phyloP scores from a whole-genome alignment of 2,797 vertebrate species.

The Lagodon rhomboides region DNA sequence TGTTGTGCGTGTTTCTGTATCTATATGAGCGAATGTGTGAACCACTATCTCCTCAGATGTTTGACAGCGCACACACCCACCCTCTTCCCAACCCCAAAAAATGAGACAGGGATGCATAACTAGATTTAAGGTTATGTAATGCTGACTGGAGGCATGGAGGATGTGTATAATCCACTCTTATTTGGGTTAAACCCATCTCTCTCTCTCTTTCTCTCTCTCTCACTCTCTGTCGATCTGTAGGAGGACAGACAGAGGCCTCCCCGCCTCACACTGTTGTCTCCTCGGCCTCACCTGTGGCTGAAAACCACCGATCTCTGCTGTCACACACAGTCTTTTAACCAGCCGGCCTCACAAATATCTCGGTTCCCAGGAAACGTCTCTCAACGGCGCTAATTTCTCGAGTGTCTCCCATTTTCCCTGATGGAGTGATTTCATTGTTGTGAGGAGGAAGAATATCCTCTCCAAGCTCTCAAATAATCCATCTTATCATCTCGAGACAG shows the following conservation, averaged over 20 bases:
- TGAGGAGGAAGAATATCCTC: slow-evolving; percentile 35
- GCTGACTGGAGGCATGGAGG: slow-evolving; percentile 75
- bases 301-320: slow-evolving; percentile 42
- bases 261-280: slow-evolving; percentile 57
- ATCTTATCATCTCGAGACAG: slow-evolving; percentile 21
- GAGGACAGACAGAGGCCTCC: slow-evolving; percentile 65
- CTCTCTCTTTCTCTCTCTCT: slow-evolving; percentile 33
- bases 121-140: slow-evolving; percentile 87
- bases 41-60: slow-evolving; percentile 61
- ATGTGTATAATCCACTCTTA: slow-evolving; percentile 83
- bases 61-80: slow-evolving; percentile 37
- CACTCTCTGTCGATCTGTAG: slow-evolving; percentile 49
- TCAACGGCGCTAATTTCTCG: slow-evolving; percentile 14
- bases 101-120: slow-evolving; percentile 81
- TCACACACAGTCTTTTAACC: slow-evolving; percentile 58
- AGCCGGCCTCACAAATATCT: slow-evolving; percentile 50
- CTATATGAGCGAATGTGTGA: slow-evolving; percentile 34
- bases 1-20: slow-evolving; percentile 21
- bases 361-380: slow-evolving; percentile 44
- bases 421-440: slow-evolving; percentile 44
- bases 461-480: slow-evolving; percentile 29
- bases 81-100: slow-evolving; percentile 54
- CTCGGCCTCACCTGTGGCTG: slow-evolving; percentile 42
- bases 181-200: slow-evolving; percentile 83
- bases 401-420: slow-evolving; percentile 38